Evolutionary conservation across 2,888 invertebrate genomes (phyloP).

Genomic region (Hypena proboscidalis): DNA sequence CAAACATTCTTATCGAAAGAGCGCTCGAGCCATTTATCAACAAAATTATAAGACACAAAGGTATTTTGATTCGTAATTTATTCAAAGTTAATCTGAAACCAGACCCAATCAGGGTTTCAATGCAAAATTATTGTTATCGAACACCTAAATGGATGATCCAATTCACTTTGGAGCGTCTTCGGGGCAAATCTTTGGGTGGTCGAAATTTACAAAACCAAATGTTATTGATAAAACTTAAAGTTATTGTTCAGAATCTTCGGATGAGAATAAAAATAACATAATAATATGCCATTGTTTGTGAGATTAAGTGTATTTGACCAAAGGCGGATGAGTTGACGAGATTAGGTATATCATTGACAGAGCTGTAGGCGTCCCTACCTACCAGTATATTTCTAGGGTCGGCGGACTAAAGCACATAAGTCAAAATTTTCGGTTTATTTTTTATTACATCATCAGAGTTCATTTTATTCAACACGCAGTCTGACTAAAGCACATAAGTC

Average conservation of each 20-base stretch:
- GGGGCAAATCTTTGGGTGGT: slow-evolving; percentile 31
- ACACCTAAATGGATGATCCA: slow-evolving; percentile 29
- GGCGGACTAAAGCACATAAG: too few species aligned
- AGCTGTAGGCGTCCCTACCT: slow-evolving; percentile 11
- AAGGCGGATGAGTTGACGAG: slow-evolving; percentile 20
- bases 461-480: too few species aligned
- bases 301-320: slow-evolving; percentile 21
- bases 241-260: slow-evolving; percentile 30
- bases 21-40: not conserved
- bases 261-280: slow-evolving; percentile 27
- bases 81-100: slow-evolving; percentile 14
- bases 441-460: too few species aligned
- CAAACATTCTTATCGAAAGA: not conserved
- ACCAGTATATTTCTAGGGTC: too few species aligned
- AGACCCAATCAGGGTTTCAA: slow-evolving; percentile 9
- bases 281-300: slow-evolving; percentile 35
- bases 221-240: slow-evolving; percentile 32
- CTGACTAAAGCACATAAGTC: too few species aligned
- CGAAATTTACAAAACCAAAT: slow-evolving; percentile 31
- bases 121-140: slow-evolving; percentile 30
- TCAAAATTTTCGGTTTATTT: too few species aligned
- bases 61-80: slow-evolving; percentile 15
- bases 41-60: not conserved
- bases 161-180: slow-evolving; percentile 21
- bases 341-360: slow-evolving; percentile 3